Evolutionary conservation across 1,140 invertebrate species (phyloP).

Genomic region (Pseudomyrmex concolor): DNA sequence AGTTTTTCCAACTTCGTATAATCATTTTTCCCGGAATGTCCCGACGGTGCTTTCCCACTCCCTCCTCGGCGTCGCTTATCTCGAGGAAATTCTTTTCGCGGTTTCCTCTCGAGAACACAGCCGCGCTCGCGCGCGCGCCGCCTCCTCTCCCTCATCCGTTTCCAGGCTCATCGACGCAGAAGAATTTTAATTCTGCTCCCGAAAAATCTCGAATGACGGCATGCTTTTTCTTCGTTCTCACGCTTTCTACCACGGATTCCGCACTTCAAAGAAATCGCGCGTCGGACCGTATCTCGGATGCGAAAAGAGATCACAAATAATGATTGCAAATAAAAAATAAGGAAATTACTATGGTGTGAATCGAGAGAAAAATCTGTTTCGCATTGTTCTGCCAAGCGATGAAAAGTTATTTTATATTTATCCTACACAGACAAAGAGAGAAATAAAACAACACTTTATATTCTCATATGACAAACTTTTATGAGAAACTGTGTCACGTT

Average conservation of each 20-base stretch:
- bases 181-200: conserved; percentile 74
- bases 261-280: conserved; percentile 63
- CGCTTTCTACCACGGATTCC: conserved; percentile 42
- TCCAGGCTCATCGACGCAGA: conserved; percentile 66
- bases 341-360: no score
- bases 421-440: no score
- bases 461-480: no score
- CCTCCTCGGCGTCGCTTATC: conserved; percentile 70
- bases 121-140: conserved; percentile 17
- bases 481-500: no score
- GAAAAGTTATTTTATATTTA: no score
- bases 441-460: no score
- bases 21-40: conserved; percentile 81
- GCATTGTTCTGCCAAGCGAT: no score
- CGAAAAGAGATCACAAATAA: conserved; percentile 6
- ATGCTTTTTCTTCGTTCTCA: conserved; percentile 60
- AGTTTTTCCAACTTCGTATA: conserved; percentile 81
- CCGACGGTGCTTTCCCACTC: conserved; percentile 59
- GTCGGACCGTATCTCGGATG: neutral
- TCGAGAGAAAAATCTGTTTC: no score
- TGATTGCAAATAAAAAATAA: no score
- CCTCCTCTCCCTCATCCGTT: conserved; percentile 23
- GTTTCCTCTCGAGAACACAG: conserved; percentile 69
- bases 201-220: conserved; percentile 49
- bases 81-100: conserved; percentile 75